These are phyloP conservation scores for human (Homo sapiens) DNA, from an alignment of 2,113 vertebrate genomes.

Conservation along the genomic window GRCh38 chr3:170503501-170504000, in stretches of 20 bases:
- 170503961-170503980: not conserved
- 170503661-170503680: not conserved
- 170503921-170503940: not conserved
- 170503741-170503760: not conserved
- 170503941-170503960: not conserved
- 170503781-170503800: not conserved
- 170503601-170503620: not conserved
- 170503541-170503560: not conserved
- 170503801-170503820: not conserved
- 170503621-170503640: not conserved
- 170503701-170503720: not conserved
- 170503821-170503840: not conserved
- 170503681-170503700: constrained; percentile 26
- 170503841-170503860: not conserved
- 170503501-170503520: not conserved
- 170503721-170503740: not conserved
- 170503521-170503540: not conserved
- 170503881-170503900: not conserved
- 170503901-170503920: not conserved
- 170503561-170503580: not conserved
- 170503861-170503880: not conserved
- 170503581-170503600: not conserved
- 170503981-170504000: not conserved
- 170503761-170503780: not conserved
- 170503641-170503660: not conserved